Evolutionary conservation across 2,888 invertebrate genomes (phyloP), one percentile per base, ranked within the genome.

Genomic region (Platerodrilus igneus): DNA sequence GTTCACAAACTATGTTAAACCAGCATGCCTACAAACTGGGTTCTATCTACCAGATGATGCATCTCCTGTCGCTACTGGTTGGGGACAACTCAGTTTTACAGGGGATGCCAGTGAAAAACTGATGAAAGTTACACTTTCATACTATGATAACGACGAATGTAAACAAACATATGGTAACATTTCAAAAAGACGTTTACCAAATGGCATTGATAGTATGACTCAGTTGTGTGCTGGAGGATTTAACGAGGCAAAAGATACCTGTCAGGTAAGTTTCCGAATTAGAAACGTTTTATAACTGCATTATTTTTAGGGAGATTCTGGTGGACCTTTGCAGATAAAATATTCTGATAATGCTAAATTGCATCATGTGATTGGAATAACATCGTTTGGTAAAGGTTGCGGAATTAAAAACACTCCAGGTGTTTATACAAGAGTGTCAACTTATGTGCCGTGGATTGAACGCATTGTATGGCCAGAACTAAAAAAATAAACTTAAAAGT

Each of bases 291-390:
- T 8, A 10, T 22, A 19, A 27, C 11, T 28, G 15, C 19, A 19
- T 7, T 23, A 14, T 25, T 28, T 25, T 19, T 29, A 46, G 42
- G 78, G 78, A 9, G 78, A 79, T 61, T 77, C 76, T 20, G 79
- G 80, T 8, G 78, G 78, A 3, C 78, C 79, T 1, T 60, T 80
- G 13, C 61, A 62, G 16, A 48, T 68, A 6, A 53, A 45, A 18
- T 56, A 17, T 17, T 2, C 52, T 30, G 30, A 15, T 8, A 18
- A 25, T 30, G 23, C 39, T 0, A 16, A 20, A 47, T 68, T 38
- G 52, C 66, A 68, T 45, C 60, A 58, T 20, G 48, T 73, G 0
- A 56, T 72, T 13, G 73, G 73, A 2, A 43, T 74, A 1, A 72
- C 71, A 8, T 71, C 52, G 52, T 64, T 64, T 51, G 66, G 72